Base-by-base conservation (phyloP, 2,113 vertebrate genomes). In the Carassius carassius region DNA sequence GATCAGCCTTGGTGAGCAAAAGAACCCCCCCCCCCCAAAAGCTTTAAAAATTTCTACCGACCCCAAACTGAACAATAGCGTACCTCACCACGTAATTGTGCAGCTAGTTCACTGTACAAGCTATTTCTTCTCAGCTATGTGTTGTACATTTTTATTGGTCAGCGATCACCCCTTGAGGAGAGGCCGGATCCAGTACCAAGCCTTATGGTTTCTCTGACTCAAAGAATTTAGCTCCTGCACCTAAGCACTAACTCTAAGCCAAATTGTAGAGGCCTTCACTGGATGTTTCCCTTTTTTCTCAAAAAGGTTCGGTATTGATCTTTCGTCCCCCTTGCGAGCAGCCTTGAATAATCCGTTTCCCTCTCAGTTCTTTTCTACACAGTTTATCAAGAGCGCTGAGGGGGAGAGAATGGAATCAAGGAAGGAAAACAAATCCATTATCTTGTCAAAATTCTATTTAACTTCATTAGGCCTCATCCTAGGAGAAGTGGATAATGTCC, bases 301-400 rank as follows among this genome's bases (percentile, higher is more conserved):
- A 72, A 87, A 89, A 87, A 80, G 84, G 89, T 87, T 91, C 87
- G 90, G 86, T 91, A 93, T 93, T 87, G 91, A 91, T 90, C 89
- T 89, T 89, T 91, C 88, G 90, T 89, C 85, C 87, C 81, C 86
- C 84, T 84, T 83, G 87, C 67, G 89, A 89, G 83, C 69, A 72
- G 81, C 82, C 51, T 63, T 88, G 72, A 91, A 90, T 90, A 86
- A 91, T 91, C 83, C 85, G 84, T 88, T 90, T 89, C 65, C 84
- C 82, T 60, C 78, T 80, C 70, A 65, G 51, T 83, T 86, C 89
- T 78, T 81, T 78, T 81, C 84, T 80, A 84, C 35, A 41, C 75
- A 76, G 89, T 91, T 89, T 89, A 88, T 90, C 87, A 90, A 41
- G 86, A 65, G 65, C 77, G 49, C 62, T 86, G 84, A 91, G 75